Evolutionary conservation across 2,888 invertebrate species (phyloP), one percentile per base, ranked within the genome.

Genomic region (Noctua comes): DNA sequence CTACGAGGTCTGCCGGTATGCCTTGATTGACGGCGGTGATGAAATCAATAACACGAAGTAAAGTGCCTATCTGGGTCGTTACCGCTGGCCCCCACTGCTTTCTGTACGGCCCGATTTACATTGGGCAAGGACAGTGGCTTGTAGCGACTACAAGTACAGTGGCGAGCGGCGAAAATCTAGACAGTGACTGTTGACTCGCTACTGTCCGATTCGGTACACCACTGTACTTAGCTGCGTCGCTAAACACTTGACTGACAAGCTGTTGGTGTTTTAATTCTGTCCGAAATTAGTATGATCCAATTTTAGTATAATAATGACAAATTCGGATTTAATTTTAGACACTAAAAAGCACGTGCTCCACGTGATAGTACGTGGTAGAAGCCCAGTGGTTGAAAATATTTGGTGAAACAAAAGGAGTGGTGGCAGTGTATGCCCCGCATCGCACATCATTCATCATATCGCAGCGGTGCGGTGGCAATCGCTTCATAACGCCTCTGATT

Each of bases 401-500:
- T 16, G 36, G 62, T 31, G 24, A 46, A 64, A 76, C n/a, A 31
- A 40, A n/a, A 31, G 6, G 13, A 10, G 18, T 31, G 2, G 8
- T 54, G 27, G 40, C 1, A 43, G 8, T 40, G 36, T 51, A 6
- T 21, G 16, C 8, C 40, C 51, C 27, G 36, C 10, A 65, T 31
- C 46, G 68, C 27, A 48, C 21, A 69, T 75, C 27, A 76, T 81
- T 64, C 57, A 68, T 59, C 48, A 72, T 43, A 62, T 40, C 27
- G 43, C 36, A 27, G 1, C 27, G 27, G 59, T 59, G 43, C 51
- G 31, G 68, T 72, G 27, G 62, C 76, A 76, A 72, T 72, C 71
- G n/a, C 40, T 76, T 76, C 27, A 48, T 81, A 72, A 76, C 81
- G 43, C 72, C 40, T 64, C 18, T 57, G 48, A 81, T 72, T 71